A percentile compares a stretch with the other conserved stretches of the same genome.
These are phyloP conservation scores for Andrena hattorfiana DNA, from an alignment of 2,888 invertebrate species.

Conservation along the genomic window DNA sequence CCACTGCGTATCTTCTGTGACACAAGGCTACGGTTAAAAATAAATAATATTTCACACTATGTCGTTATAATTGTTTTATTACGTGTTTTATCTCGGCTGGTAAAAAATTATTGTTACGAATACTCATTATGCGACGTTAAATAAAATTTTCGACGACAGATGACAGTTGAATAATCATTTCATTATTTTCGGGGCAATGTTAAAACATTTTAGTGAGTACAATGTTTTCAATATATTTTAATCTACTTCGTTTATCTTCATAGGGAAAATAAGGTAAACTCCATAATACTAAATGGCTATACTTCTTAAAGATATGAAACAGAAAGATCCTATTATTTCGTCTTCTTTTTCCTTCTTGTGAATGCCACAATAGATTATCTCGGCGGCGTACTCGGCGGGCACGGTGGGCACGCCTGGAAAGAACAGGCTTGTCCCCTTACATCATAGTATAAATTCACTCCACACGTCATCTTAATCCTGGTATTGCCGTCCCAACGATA, in stretches of 20 bases:
- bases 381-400: too few relatives aligned
- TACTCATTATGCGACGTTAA: not conserved
- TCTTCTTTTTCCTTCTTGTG: too few relatives aligned
- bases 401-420: too few relatives aligned
- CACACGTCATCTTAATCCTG: too few relatives aligned
- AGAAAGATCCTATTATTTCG: too few relatives aligned
- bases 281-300: not conserved
- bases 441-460: too few relatives aligned
- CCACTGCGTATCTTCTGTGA: not conserved
- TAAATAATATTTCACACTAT: constrained; percentile 30
- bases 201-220: too few relatives aligned
- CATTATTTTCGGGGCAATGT: not conserved
- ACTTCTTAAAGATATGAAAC: not conserved
- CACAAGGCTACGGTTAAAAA: constrained; percentile 10
- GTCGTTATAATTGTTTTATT: constrained; percentile 27
- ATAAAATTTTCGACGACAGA: not conserved
- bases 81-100: not conserved
- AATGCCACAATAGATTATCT: too few relatives aligned
- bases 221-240: too few relatives aligned
- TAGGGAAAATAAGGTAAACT: not conserved
- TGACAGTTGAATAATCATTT: not conserved
- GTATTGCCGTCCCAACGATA: too few relatives aligned
- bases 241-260: not conserved
- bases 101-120: not conserved
- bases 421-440: too few relatives aligned